Evolutionary conservation across 92 coral and sea anemone genomes (phyloP).

Genomic region (Metridium senile): DNA sequence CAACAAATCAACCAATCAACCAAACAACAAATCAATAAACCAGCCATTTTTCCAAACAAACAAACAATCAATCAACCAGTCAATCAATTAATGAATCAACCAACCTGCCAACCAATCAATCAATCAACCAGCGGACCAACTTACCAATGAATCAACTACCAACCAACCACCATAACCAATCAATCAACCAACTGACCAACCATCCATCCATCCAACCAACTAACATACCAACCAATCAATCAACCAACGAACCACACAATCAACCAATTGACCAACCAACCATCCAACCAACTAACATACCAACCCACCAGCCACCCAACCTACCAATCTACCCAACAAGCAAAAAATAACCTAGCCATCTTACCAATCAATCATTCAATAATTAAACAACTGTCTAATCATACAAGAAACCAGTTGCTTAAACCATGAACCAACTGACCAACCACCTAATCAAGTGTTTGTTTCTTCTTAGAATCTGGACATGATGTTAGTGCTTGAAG

Average conservation of each 20-base stretch:
- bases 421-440: too few species aligned
- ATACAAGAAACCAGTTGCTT: neutral
- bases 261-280: neutral
- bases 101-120: neutral
- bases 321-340: neutral
- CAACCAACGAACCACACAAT: neutral
- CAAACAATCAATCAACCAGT: neutral
- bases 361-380: neutral
- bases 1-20: neutral
- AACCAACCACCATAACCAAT: neutral
- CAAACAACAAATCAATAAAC: neutral
- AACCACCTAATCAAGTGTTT: too few species aligned
- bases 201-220: too few species aligned
- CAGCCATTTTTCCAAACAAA: neutral
- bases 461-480: slow-evolving; percentile 71
- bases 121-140: neutral
- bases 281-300: neutral
- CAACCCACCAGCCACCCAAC: neutral
- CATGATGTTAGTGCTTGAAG: slow-evolving; percentile 86
- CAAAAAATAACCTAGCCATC: neutral
- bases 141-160: neutral
- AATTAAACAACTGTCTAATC: neutral
- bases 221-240: neutral
- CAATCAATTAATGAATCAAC: neutral
- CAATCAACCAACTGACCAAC: too few species aligned